Percentiles rank a stretch among this genome's conserved stretches.
Evolutionary conservation across 2,113 vertebrate genomes (phyloP).

Genomic region (Tamias sibiricus): DNA sequence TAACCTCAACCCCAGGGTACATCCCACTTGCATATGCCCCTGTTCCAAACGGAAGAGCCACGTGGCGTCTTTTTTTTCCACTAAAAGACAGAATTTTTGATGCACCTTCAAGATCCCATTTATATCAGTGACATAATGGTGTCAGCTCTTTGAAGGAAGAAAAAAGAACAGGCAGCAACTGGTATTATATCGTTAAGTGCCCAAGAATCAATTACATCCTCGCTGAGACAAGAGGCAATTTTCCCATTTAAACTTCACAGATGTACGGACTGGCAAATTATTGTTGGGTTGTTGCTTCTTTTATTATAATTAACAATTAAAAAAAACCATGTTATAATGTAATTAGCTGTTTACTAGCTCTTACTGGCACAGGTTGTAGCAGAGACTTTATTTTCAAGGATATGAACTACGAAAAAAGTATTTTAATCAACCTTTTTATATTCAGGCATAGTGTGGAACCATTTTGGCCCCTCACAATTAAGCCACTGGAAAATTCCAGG

Average conservation of each 20-base stretch:
- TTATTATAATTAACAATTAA: conserved; percentile 84
- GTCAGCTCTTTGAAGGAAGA: conserved; percentile 74
- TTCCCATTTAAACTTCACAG: conserved; percentile 83
- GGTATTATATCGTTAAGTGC: conserved; percentile 79
- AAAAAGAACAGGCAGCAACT: conserved; percentile 66
- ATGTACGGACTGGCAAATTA: conserved; percentile 81
- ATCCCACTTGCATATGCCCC: not conserved
- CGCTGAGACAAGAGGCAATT: conserved; percentile 83
- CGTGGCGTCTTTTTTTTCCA: not conserved
- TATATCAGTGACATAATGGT: conserved; percentile 80
- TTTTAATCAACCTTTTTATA: conserved; percentile 82
- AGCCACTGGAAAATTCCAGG: conserved; percentile 53
- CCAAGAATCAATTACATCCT: conserved; percentile 83
- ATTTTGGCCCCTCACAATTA: conserved; percentile 43
- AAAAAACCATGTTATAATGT: conserved; percentile 76
- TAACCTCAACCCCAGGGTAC: not conserved
- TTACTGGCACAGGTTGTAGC: conserved; percentile 66
- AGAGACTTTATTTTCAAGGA: conserved; percentile 70
- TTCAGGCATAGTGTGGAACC: conserved; percentile 54
- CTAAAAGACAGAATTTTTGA: conserved; percentile 62
- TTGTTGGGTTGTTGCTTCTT: conserved; percentile 78
- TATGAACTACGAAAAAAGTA: conserved; percentile 70
- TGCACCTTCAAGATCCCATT: conserved; percentile 77
- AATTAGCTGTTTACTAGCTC: conserved; percentile 85
- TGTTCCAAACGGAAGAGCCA: conserved; percentile 43